A percentile compares a stretch with the other conserved stretches of the same genome.
Evolutionary conservation across 2,113 vertebrate species (phyloP).

Genomic region (Chionis minor): DNA sequence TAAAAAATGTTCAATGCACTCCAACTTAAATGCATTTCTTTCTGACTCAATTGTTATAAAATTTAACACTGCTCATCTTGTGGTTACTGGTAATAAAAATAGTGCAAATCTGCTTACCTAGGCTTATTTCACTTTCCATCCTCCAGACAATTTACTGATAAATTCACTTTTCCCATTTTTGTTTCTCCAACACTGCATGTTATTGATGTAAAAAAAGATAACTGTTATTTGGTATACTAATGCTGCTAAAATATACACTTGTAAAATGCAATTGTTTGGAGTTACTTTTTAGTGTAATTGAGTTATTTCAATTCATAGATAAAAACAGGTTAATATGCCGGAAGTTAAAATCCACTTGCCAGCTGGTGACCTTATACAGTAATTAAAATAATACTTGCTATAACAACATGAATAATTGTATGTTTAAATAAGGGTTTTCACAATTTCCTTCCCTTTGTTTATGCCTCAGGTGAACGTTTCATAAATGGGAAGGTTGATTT

Average conservation of each 20-base stretch:
- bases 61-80: not conserved
- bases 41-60: not conserved
- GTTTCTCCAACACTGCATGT: constrained; percentile 44
- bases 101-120: not conserved
- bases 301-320: constrained; percentile 47
- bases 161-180: constrained; percentile 4
- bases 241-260: constrained; percentile 48
- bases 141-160: not conserved
- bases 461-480: constrained; percentile 49
- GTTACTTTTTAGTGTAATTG: constrained; percentile 27
- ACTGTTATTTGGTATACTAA: constrained; percentile 45
- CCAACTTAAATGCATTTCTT: not conserved
- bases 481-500: constrained; percentile 61
- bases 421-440: constrained; percentile 45
- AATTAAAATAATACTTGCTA: constrained; percentile 52
- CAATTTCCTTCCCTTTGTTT: constrained; percentile 51
- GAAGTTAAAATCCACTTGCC: constrained; percentile 63
- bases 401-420: constrained; percentile 51
- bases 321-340: constrained; percentile 31
- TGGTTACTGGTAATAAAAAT: not conserved
- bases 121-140: not conserved
- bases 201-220: constrained; percentile 32
- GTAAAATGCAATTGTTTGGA: constrained; percentile 37
- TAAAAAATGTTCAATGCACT: not conserved
- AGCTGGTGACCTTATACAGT: constrained; percentile 28